Percentiles rank a stretch among this genome's conserved stretches.
Conservation (phyloP, 2,888 invertebrate genomes). For the Urechis unicinctus region DNA sequence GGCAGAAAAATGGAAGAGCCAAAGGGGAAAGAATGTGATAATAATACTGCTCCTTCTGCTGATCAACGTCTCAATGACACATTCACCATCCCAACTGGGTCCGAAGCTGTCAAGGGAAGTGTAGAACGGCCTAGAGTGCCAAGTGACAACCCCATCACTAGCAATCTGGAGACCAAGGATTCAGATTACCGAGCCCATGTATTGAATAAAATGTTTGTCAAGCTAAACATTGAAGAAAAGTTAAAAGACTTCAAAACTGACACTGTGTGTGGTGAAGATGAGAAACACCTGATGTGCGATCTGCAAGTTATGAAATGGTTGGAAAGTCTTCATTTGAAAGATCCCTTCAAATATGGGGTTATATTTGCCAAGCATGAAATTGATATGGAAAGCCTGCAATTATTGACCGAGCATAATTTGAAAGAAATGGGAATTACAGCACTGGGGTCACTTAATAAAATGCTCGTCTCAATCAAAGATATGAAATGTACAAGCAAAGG, state of each 20-base stretch:
- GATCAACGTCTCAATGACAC: too few species aligned
- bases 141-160: background rate
- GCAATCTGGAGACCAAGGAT: background rate
- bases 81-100: background rate
- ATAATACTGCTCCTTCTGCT: too few species aligned
- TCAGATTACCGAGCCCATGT: background rate
- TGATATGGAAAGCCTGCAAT: constrained; percentile 29
- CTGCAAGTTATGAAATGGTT: constrained; percentile 30
- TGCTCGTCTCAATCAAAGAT: constrained; percentile 30
- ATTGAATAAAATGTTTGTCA: background rate
- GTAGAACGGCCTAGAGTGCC: background rate
- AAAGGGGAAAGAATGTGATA: too few species aligned
- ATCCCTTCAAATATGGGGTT: constrained; percentile 28
- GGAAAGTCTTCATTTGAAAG: constrained; percentile 26
- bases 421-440: constrained; percentile 34
- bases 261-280: too few species aligned
- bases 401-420: constrained; percentile 29
- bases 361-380: constrained; percentile 38
- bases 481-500: constrained; percentile 10
- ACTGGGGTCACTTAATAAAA: constrained; percentile 34
- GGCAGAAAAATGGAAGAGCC: too few species aligned
- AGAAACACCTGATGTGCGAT: constrained; percentile 9
- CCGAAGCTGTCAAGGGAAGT: background rate
- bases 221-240: background rate
- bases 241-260: too few species aligned